A percentile compares a stretch with the other conserved stretches of the same genome.
phyloP scores from a whole-genome alignment of 92 coral and sea anemone species.

The Anthopleura xanthogrammica region DNA sequence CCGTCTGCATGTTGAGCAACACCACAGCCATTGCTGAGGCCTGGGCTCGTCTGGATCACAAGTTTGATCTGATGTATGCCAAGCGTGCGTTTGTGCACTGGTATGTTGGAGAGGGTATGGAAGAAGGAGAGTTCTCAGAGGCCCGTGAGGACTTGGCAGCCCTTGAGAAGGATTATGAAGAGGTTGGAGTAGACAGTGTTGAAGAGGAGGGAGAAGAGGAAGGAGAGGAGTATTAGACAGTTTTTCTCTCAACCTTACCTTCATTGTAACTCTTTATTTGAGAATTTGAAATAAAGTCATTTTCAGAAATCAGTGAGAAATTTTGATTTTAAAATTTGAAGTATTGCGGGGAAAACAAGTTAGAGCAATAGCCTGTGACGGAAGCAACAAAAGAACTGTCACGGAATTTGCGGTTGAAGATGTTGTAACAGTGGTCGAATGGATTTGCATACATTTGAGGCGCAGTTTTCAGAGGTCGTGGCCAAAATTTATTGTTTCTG shows the following conservation, averaged over 20 bases:
- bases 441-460: too few species aligned
- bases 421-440: too few species aligned
- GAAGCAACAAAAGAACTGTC: too few species aligned
- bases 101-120: slow-evolving; percentile 49
- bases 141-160: slow-evolving; percentile 97
- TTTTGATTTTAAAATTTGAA: too few species aligned
- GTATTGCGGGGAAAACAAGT: too few species aligned
- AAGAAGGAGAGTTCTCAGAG: slow-evolving; percentile 80
- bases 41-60: slow-evolving; percentile 94
- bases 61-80: slow-evolving; percentile 93
- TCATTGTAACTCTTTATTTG: not conserved
- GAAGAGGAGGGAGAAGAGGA: slow-evolving; percentile 45
- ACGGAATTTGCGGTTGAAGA: too few species aligned
- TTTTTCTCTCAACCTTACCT: not conserved
- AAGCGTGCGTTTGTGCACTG: slow-evolving; percentile 97
- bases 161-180: slow-evolving; percentile 80
- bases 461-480: too few species aligned
- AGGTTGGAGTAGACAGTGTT: too few species aligned
- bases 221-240: slow-evolving; percentile 48
- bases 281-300: not conserved
- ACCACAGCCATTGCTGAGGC: slow-evolving; percentile 94
- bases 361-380: too few species aligned
- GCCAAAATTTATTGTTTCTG: too few species aligned
- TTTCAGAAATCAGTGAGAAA: not conserved
- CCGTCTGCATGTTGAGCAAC: slow-evolving; percentile 91